A percentile compares a stretch with the other conserved stretches of the same genome.
phyloP scores from a whole-genome alignment of 35 echinoderm and acorn worm species.

The Acanthaster planci region DNA sequence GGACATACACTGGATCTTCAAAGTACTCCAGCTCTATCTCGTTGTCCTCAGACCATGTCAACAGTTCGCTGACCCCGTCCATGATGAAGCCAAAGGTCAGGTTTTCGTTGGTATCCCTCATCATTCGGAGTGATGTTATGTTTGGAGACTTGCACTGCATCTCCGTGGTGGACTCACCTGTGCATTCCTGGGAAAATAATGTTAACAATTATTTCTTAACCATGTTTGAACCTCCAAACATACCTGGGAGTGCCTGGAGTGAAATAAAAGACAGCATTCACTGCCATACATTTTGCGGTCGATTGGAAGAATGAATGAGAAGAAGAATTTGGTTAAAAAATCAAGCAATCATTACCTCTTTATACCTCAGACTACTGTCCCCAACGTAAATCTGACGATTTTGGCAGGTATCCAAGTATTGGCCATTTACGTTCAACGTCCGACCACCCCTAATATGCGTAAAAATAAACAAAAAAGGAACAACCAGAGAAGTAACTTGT shows the following conservation, averaged over 20 bases:
- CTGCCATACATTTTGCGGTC: no score
- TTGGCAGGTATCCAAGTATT: neutral
- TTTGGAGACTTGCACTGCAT: neutral
- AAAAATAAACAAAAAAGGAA: neutral
- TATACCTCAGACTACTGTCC: no score
- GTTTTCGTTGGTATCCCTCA: neutral
- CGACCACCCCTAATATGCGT: neutral
- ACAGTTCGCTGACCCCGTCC: slow-evolving; percentile 23
- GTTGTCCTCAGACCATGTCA: slow-evolving; percentile 38
- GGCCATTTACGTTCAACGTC: neutral
- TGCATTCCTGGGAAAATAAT: no score
- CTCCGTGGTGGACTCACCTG: no score
- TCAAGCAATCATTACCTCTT: no score
- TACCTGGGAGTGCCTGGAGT: no score
- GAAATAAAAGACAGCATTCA: no score
- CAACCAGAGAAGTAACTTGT: neutral
- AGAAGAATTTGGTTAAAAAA: no score
- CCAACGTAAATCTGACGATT: no score
- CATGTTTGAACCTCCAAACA: no score
- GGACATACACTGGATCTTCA: slow-evolving; percentile 19
- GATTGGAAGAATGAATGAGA: no score
- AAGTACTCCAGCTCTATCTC: slow-evolving; percentile 10
- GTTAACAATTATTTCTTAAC: no score
- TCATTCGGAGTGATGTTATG: neutral
- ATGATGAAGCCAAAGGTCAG: slow-evolving; percentile 48